These are phyloP conservation scores for Eristalis intricaria DNA, from an alignment of 2,888 invertebrate species.

Conservation along the genomic window DNA sequence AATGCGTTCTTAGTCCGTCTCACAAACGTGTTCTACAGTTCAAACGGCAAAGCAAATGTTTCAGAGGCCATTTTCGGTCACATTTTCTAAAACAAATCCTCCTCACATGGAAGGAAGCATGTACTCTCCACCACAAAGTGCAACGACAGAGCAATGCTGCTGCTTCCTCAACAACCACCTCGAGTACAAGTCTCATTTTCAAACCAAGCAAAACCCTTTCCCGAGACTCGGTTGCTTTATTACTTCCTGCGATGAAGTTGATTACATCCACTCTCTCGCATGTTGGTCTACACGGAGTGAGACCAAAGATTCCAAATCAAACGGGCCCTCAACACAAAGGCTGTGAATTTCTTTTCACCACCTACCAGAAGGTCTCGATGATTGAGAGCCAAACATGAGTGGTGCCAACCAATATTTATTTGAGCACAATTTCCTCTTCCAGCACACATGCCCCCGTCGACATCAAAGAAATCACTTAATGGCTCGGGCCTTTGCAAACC, in stretches of 20 bases:
- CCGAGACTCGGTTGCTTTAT: not conserved
- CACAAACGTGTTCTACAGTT: no score
- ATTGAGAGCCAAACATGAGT: not conserved
- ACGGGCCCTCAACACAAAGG: not conserved
- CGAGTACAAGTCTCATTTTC: no score
- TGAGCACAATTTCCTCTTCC: not conserved
- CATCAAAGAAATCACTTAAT: not conserved
- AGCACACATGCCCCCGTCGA: not conserved
- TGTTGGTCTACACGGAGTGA: not conserved
- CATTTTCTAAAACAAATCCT: no score
- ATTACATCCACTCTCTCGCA: not conserved
- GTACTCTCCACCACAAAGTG: no score
- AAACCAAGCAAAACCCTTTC: not conserved
- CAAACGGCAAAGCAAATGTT: no score
- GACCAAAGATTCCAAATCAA: no score
- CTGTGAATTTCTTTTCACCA: not conserved
- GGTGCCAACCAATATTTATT: not conserved
- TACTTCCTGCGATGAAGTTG: not conserved
- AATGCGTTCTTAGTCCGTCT: no score
- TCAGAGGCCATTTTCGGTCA: no score
- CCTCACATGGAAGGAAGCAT: no score
- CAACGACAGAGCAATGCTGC: no score
- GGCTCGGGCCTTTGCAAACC: not conserved
- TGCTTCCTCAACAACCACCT: no score
- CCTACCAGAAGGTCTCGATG: not conserved